A percentile compares a stretch with the other conserved stretches of the same genome.
Conservation (phyloP, 2,888 invertebrate genomes). For the Hipparchia semele region DNA sequence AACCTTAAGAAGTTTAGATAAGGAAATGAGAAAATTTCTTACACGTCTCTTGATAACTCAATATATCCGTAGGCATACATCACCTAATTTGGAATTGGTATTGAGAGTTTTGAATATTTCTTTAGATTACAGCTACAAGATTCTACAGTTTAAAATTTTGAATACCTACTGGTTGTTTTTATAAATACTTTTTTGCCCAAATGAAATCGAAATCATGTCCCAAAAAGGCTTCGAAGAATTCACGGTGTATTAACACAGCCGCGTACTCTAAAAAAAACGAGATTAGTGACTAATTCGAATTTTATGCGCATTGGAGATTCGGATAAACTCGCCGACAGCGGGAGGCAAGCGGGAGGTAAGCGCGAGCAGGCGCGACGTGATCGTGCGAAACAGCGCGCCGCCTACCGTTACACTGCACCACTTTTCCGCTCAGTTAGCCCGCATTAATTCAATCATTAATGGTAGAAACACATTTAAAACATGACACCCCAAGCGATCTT, state of each 20-base stretch:
- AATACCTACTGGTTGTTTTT: not conserved
- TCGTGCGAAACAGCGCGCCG: conserved; percentile 64
- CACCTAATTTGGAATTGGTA: too few relatives aligned
- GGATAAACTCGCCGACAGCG: conserved; percentile 48
- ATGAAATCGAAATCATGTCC: conserved; percentile 14
- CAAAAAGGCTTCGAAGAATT: conserved; percentile 14
- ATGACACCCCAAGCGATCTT: too few relatives aligned
- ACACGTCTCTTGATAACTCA: not conserved
- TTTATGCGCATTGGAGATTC: conserved; percentile 58
- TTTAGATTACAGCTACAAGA: not conserved
- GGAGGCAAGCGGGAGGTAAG: conserved; percentile 43
- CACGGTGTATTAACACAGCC: conserved; percentile 10
- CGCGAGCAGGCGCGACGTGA: conserved; percentile 42
- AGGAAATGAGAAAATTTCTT: too few relatives aligned
- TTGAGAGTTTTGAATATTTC: not conserved
- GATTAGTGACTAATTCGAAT: conserved; percentile 59
- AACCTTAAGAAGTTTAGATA: too few relatives aligned
- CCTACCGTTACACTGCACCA: conserved; percentile 72
- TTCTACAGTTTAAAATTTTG: not conserved
- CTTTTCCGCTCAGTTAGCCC: conserved; percentile 63
- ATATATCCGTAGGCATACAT: not conserved
- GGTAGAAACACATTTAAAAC: not conserved
- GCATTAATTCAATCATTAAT: conserved; percentile 29
- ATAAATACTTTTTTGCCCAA: conserved; percentile 20
- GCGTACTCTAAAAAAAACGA: conserved; percentile 41